These are phyloP conservation scores for Antedon mediterranea DNA, from an alignment of 53 echinoderm and acorn worm species.

Conservation along the genomic window DNA sequence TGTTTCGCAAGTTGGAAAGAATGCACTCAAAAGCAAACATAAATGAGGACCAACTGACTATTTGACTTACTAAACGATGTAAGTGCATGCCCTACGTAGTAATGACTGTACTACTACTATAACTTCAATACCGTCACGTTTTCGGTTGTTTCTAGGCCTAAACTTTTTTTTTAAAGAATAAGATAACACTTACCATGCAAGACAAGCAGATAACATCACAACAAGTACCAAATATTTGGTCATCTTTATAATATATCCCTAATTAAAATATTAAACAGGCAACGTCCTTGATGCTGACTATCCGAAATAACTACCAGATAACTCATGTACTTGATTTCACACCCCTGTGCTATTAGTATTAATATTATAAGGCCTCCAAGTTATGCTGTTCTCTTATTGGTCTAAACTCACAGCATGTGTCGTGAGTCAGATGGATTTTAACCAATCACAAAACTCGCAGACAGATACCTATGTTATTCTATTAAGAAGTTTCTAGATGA, in stretches of 20 bases:
- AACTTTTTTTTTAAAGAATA: no score
- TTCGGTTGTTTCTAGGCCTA: no score
- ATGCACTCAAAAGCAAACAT: no score
- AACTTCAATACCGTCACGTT: no score
- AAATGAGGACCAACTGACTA: no score
- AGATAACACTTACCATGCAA: not conserved
- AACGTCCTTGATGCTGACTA: no score
- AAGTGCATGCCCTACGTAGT: no score
- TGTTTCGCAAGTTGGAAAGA: no score
- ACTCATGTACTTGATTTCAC: not conserved
- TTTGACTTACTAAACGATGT: no score
- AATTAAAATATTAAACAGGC: no score
- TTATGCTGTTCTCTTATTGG: not conserved
- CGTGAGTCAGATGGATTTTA: not conserved
- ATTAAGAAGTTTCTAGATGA: not conserved
- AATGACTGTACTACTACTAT: no score
- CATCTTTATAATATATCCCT: not conserved
- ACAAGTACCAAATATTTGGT: not conserved
- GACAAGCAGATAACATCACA: not conserved
- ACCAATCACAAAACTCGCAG: not conserved
- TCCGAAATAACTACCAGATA: not conserved
- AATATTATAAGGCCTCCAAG: not conserved
- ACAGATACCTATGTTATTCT: not conserved
- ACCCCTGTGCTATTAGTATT: not conserved
- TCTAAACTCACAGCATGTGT: not conserved